Evolutionary conservation across 2,797 vertebrate genomes (phyloP), one percentile per base, ranked within the genome.

Genomic region (Acrossocheilus wenchowensis): DNA sequence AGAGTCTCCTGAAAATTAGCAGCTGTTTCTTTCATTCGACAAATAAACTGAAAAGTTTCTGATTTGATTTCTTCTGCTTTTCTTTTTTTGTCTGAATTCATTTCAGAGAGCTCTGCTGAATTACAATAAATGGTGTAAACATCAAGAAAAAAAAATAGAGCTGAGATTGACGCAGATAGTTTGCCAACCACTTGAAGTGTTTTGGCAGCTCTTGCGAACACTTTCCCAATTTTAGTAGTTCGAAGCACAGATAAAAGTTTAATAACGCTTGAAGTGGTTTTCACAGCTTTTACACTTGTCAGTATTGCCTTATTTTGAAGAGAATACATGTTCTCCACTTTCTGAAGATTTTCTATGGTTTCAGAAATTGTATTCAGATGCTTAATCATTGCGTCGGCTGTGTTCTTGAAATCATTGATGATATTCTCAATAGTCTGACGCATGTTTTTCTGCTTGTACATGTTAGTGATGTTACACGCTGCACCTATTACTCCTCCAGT

Each of bases 221-320:
- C 23, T 62, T 62, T 62, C 23, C 57, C 57, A 62, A 62, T 62
- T 62, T 62, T 62, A 62, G 57, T 62, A 62, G 60, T 62, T 62
- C n/a, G 60, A 26, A 26, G 60, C 5, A 26, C n/a, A 14, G 1
- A 14, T n/a, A 62, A n/a, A 62, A 62, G 60, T 26, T 26, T 64
- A 12, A 5, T 30, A 2, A 64, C 11, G 5, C 26, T 14, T 15
- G 11, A 14, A 64, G 12, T 2, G 11, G 60, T 64, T 30, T 64
- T 64, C 60, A 64, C 0, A 14, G 60, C n/a, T 64, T 30, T 64
- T 5, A 64, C n/a, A 64, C n/a, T 64, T 14, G 60, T 30, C 60
- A 64, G 12, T 30, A 30, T 0, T 64, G 60, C 11, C 26, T 30
- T 64, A 14, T 64, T 64, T 64, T 64, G 11, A 30, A 6, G 11